These are phyloP conservation scores for Pterocles orientalis DNA, from an alignment of 2,113 vertebrate genomes.

Conservation along the genomic window DNA sequence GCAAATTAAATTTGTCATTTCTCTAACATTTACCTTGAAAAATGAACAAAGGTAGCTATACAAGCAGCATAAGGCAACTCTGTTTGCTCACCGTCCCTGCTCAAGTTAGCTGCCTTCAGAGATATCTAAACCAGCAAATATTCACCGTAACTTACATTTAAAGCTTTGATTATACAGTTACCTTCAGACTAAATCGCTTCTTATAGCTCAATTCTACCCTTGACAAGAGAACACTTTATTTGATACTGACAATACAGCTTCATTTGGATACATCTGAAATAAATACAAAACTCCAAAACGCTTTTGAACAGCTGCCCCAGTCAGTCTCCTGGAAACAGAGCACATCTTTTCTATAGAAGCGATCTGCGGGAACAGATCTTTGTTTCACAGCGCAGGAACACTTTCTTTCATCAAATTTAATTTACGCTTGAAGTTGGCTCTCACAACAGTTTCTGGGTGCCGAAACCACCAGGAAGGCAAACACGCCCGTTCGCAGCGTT, in stretches of 20 bases:
- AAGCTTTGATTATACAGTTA: background rate
- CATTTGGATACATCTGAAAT: conserved; percentile 14
- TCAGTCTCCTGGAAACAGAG: conserved; percentile 50
- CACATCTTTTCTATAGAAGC: background rate
- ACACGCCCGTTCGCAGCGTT: background rate
- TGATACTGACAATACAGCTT: background rate
- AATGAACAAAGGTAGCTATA: conserved; percentile 9
- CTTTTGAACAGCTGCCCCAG: conserved; percentile 21
- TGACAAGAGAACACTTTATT: background rate
- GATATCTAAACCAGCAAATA: conserved; percentile 24
- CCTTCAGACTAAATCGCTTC: background rate
- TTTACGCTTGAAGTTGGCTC: background rate
- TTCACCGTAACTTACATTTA: background rate
- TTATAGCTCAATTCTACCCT: background rate
- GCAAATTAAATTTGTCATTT: conserved; percentile 32
- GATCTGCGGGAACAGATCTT: background rate
- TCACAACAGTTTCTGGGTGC: background rate
- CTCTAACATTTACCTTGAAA: conserved; percentile 27
- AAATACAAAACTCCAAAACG: background rate
- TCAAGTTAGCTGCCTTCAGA: background rate
- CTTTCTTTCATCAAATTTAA: background rate
- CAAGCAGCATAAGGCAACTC: background rate
- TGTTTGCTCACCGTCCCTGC: background rate
- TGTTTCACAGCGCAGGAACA: background rate
- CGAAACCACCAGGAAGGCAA: background rate